Conservation (phyloP, 2,888 invertebrate genomes). For the Sussaba pulchella region DNA sequence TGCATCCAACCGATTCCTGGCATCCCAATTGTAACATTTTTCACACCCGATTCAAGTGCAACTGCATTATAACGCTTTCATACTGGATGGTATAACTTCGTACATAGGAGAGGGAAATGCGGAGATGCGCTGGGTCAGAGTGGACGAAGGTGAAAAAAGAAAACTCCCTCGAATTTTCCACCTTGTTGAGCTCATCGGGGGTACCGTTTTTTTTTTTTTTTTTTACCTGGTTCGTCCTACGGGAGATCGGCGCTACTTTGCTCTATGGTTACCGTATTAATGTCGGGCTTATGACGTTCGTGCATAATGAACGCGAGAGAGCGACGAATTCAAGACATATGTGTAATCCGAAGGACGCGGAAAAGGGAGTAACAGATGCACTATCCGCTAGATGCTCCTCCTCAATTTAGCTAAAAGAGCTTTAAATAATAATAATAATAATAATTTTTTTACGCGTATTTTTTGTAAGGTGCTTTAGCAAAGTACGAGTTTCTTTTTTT, state of each 20-base stretch:
- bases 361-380: slow-evolving; percentile 10
- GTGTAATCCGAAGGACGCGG: not conserved
- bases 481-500: too few relatives aligned
- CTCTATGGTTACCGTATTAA: not conserved
- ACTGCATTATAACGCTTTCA: too few relatives aligned
- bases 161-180: not conserved
- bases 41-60: not conserved
- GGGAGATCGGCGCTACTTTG: too few relatives aligned
- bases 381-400: not conserved
- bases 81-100: not conserved
- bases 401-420: not conserved
- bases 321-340: slow-evolving; percentile 1
- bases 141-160: not conserved
- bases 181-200: too few relatives aligned
- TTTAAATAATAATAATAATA: not conserved
- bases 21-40: slow-evolving; percentile 13
- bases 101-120: not conserved
- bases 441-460: too few relatives aligned
- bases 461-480: too few relatives aligned
- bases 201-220: too few relatives aligned
- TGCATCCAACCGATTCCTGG: not conserved
- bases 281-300: slow-evolving; percentile 9
- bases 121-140: not conserved
- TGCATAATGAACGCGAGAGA: slow-evolving; percentile 10
- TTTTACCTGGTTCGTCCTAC: too few relatives aligned